Evolutionary conservation across 2,888 invertebrate genomes (phyloP).

Genomic region (Dascillus cervinus): DNA sequence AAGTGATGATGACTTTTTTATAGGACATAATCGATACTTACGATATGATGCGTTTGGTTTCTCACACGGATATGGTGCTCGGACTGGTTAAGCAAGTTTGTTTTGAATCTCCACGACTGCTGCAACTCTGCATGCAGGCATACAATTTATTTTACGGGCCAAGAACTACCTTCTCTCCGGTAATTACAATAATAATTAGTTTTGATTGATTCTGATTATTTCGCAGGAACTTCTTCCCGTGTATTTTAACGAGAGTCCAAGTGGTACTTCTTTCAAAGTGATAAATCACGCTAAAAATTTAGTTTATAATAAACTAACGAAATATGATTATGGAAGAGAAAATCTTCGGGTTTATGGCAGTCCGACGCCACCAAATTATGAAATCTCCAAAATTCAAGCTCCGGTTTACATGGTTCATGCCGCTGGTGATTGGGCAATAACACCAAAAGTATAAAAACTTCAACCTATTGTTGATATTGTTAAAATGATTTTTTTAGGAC

Average conservation of each 20-base stretch:
- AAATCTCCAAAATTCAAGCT: slow-evolving; percentile 50
- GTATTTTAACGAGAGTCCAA: slow-evolving; percentile 35
- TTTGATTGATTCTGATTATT: too few species aligned
- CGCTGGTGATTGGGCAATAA: slow-evolving; percentile 55
- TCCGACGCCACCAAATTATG: slow-evolving; percentile 49
- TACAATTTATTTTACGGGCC: slow-evolving; percentile 36
- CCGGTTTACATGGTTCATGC: slow-evolving; percentile 53
- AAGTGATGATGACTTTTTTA: too few species aligned
- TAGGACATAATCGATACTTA: too few species aligned
- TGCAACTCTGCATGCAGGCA: slow-evolving; percentile 31
- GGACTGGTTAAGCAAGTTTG: slow-evolving; percentile 25
- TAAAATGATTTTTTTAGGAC: slow-evolving; percentile 31
- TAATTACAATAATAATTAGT: too few species aligned
- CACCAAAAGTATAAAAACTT: slow-evolving; percentile 46
- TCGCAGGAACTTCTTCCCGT: slow-evolving; percentile 34
- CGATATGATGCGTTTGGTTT: slow-evolving; percentile 25
- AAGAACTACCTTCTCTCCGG: too few species aligned
- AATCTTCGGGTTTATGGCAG: slow-evolving; percentile 45
- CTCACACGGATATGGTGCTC: slow-evolving; percentile 29
- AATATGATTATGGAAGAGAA: slow-evolving; percentile 48
- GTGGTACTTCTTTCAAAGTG: slow-evolving; percentile 36
- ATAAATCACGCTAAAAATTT: slow-evolving; percentile 33
- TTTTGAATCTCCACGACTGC: slow-evolving; percentile 31
- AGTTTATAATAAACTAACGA: slow-evolving; percentile 44
- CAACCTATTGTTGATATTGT: neutral